phyloP scores from a whole-genome alignment of 2,113 vertebrate species.

The Burhinus bistriatus region DNA sequence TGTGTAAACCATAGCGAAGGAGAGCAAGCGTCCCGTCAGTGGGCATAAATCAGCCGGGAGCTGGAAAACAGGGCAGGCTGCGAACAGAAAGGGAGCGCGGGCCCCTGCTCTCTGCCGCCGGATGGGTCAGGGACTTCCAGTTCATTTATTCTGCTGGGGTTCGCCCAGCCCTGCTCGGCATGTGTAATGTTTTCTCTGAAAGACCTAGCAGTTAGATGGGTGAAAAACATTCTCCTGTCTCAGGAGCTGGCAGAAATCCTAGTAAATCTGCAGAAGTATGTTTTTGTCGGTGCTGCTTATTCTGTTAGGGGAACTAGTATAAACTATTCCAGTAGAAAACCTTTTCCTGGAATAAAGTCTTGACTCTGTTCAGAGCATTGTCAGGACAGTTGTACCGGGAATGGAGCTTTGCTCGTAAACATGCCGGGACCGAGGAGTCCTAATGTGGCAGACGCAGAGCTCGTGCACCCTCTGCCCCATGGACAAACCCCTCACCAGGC shows the following conservation, averaged over 20 bases:
- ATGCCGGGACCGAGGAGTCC: not conserved
- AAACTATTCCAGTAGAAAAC: slow-evolving; percentile 33
- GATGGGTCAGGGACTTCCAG: slow-evolving; percentile 27
- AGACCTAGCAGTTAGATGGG: slow-evolving; percentile 1
- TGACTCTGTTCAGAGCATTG: slow-evolving; percentile 17
- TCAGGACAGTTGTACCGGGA: not conserved
- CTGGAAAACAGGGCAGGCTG: not conserved
- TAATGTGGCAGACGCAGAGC: fast-evolving
- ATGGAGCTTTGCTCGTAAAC: not conserved
- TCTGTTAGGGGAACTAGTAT: slow-evolving; percentile 4
- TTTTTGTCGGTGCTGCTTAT: slow-evolving; percentile 43
- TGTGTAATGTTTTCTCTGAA: slow-evolving; percentile 36
- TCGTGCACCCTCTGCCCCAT: not conserved
- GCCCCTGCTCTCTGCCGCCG: not conserved
- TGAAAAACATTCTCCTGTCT: slow-evolving; percentile 48
- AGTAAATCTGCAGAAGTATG: slow-evolving; percentile 50
- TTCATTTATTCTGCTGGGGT: slow-evolving; percentile 17
- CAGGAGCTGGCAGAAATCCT: slow-evolving; percentile 57
- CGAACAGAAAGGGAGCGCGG: not conserved
- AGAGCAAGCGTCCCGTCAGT: not conserved
- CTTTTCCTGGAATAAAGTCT: slow-evolving; percentile 54
- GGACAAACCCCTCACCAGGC: not conserved
- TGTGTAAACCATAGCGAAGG: not conserved
- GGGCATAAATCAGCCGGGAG: not conserved
- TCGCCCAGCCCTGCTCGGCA: slow-evolving; percentile 18